These are phyloP conservation scores for Aelia acuminata DNA, from an alignment of 2,888 invertebrate species.

Conservation along the genomic window DNA sequence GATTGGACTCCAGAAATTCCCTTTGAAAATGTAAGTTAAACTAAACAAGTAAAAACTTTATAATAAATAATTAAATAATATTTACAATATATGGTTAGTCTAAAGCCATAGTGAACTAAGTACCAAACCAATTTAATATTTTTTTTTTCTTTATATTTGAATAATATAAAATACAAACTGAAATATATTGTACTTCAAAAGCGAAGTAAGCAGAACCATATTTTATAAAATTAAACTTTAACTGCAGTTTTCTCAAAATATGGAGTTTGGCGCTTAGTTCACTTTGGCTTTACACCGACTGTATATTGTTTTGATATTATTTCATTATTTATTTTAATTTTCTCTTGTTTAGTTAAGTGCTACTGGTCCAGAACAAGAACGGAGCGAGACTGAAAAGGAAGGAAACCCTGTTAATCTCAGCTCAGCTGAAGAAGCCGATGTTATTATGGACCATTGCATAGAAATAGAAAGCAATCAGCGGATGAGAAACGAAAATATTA, in stretches of 20 bases:
- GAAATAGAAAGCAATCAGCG: conserved; percentile 91
- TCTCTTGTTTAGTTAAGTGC: conserved; percentile 69
- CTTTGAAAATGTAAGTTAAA: conserved; percentile 84
- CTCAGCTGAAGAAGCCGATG: conserved; percentile 75
- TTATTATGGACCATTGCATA: conserved; percentile 86
- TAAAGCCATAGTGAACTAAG: no score
- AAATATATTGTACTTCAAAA: no score
- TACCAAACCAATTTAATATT: no score
- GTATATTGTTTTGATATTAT: background rate
- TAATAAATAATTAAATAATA: no score
- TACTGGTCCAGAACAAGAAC: conserved; percentile 67
- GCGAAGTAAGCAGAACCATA: no score
- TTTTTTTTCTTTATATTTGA: no score
- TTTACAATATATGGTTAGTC: no score
- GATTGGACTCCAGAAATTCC: conserved; percentile 95
- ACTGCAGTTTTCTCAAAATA: no score
- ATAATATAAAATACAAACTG: no score
- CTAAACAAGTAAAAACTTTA: background rate
- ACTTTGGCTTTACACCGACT: no score
- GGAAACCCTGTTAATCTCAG: conserved; percentile 66
- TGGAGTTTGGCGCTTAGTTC: no score
- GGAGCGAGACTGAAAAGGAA: conserved; percentile 69
- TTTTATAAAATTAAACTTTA: no score
- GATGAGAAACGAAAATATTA: conserved; percentile 89
- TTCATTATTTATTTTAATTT: background rate